Conservation (phyloP, 2,888 invertebrate genomes). For the Crepidodera aurea region DNA sequence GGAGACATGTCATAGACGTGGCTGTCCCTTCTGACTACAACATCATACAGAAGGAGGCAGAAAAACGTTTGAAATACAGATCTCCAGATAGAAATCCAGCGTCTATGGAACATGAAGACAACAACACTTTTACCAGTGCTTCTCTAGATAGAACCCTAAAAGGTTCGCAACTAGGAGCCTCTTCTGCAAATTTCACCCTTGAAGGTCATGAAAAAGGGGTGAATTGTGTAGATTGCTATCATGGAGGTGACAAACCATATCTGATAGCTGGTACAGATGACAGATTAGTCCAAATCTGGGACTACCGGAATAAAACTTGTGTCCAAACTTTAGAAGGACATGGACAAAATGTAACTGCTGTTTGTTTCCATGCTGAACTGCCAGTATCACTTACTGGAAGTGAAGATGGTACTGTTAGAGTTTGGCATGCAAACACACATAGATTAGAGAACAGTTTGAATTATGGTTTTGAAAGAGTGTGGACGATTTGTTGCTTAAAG, state of each 20-base stretch:
- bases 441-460: conserved; percentile 95
- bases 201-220: conserved; percentile 99
- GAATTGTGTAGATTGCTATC: conserved; percentile 99
- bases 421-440: conserved; percentile 99
- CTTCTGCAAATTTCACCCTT: conserved; percentile 96
- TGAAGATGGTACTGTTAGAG: conserved; percentile 96
- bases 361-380: conserved; percentile 97
- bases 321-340: conserved; percentile 98
- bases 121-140: conserved; percentile 99
- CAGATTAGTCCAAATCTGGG: conserved; percentile 98
- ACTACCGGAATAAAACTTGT: conserved; percentile 99
- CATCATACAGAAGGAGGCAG: too few species aligned
- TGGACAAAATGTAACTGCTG: conserved; percentile 94
- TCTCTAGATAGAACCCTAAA: conserved; percentile 97
- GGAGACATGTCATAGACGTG: too few species aligned
- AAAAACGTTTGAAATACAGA: too few species aligned
- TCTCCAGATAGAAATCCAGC: too few species aligned
- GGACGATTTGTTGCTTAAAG: conserved; percentile 93
- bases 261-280: conserved; percentile 99
- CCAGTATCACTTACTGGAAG: conserved; percentile 94
- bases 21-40: too few species aligned
- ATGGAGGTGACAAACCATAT: conserved; percentile 98
- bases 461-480: conserved; percentile 97
- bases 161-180: conserved; percentile 97
- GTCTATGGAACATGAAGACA: conserved; percentile 99